phyloP scores from a whole-genome alignment of 2,888 invertebrate species.

The Lasioglossum lativentre region DNA sequence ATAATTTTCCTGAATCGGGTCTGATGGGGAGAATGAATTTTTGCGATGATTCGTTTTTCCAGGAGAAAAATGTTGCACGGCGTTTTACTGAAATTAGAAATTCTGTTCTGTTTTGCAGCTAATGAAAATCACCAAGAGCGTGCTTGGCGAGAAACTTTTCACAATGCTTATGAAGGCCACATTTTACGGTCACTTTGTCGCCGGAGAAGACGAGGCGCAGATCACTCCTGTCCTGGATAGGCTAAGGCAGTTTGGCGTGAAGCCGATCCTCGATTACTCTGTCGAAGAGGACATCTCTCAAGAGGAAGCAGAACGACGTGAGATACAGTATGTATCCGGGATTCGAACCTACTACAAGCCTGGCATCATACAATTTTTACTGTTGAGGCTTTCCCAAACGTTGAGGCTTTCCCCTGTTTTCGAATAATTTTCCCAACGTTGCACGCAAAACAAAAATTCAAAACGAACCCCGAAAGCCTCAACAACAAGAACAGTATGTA shows the following conservation, averaged over 20 bases:
- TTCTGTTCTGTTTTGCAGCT: slow-evolving; percentile 87
- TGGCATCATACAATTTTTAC: not conserved
- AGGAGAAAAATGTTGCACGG: not conserved
- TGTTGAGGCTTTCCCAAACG: not conserved
- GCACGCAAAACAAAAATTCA: not conserved
- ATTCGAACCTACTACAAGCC: not conserved
- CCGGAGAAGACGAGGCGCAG: slow-evolving; percentile 96
- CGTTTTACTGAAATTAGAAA: not conserved
- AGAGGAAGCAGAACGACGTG: slow-evolving; percentile 97
- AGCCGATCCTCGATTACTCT: slow-evolving; percentile 99
- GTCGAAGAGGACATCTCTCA: slow-evolving; percentile 98
- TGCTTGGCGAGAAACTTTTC: slow-evolving; percentile 94
- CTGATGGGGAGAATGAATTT: no score
- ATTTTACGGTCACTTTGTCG: slow-evolving; percentile 99
- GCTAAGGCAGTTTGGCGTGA: slow-evolving; percentile 97
- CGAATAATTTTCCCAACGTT: not conserved
- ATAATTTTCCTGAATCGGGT: no score
- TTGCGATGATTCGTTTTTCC: not conserved
- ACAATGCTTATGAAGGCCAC: slow-evolving; percentile 94
- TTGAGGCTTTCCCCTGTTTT: not conserved
- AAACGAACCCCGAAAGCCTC: not conserved
- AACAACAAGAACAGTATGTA: not conserved
- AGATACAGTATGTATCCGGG: slow-evolving; percentile 92
- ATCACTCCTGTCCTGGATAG: slow-evolving; percentile 94
- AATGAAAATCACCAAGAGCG: slow-evolving; percentile 91